These are phyloP conservation scores for Takifugu ocellatus DNA, from an alignment of 2,797 vertebrate genomes.

Conservation along the genomic window DNA sequence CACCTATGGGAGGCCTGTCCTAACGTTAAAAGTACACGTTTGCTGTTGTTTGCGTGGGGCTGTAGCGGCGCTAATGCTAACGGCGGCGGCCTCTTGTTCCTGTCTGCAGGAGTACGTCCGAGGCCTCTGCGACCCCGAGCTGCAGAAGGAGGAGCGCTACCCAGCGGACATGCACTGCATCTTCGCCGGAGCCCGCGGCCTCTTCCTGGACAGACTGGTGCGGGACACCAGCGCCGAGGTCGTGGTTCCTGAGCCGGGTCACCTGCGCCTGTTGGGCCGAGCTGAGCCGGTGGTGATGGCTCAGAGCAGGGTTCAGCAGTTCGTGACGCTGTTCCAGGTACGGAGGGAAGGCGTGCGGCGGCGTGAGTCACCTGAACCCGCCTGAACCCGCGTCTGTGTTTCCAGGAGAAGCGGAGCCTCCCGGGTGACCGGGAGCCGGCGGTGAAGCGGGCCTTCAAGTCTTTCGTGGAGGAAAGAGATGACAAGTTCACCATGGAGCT, in stretches of 20 bases:
- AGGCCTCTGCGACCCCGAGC: constrained; percentile 92
- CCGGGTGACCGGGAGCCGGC: constrained; percentile 80
- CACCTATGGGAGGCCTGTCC: too few species aligned
- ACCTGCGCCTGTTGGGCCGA: constrained; percentile 81
- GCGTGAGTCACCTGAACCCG: too few species aligned
- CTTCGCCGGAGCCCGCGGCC: constrained; percentile 85
- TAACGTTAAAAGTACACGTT: too few species aligned
- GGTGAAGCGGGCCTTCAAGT: constrained; percentile 88
- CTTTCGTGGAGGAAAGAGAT: constrained; percentile 91
- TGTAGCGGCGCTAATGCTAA: too few species aligned
- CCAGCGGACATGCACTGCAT: constrained; percentile 98
- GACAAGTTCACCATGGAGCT: constrained; percentile 97
- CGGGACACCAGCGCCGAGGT: constrained; percentile 92
- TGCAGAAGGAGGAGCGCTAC: constrained; percentile 86
- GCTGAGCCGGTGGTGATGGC: constrained; percentile 95
- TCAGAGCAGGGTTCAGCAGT: constrained; percentile 91
- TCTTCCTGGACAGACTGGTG: constrained; percentile 89
- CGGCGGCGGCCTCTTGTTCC: neutral
- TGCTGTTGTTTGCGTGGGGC: too few species aligned
- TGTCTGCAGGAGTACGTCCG: constrained; percentile 88
- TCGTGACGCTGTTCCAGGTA: constrained; percentile 87
- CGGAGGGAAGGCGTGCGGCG: neutral
- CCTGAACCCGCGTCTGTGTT: constrained; percentile 6
- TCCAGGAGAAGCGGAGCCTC: constrained; percentile 79
- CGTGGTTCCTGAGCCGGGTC: constrained; percentile 82